A percentile compares a stretch with the other conserved stretches of the same genome.
Conservation (phyloP, 2,888 invertebrate species). For the Biston stratarius region DNA sequence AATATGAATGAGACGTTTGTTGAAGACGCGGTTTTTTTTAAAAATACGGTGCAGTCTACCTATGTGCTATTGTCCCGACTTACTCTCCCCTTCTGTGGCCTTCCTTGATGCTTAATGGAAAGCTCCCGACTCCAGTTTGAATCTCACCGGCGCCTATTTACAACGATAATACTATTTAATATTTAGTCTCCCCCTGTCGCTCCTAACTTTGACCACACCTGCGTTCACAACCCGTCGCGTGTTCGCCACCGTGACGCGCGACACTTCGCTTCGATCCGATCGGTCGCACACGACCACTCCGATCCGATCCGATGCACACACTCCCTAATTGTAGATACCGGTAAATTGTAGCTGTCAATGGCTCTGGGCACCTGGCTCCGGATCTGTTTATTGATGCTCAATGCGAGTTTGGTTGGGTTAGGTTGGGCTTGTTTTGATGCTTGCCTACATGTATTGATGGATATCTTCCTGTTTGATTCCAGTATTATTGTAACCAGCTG, state of each 20-base stretch:
- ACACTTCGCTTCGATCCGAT: constrained; percentile 58
- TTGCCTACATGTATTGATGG: neutral
- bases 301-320: constrained; percentile 56
- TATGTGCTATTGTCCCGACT: too few relatives aligned
- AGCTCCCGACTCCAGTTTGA: neutral
- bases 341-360: constrained; percentile 53
- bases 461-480: constrained; percentile 11
- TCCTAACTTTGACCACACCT: constrained; percentile 24
- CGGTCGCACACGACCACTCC: constrained; percentile 55
- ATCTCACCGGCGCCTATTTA: too few relatives aligned
- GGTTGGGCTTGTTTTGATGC: constrained; percentile 19
- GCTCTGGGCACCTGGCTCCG: constrained; percentile 41
- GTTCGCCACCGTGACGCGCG: constrained; percentile 64
- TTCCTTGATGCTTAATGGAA: neutral
- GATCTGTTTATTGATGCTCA: constrained; percentile 29
- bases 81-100: too few relatives aligned
- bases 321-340: constrained; percentile 57
- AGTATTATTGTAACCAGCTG: constrained; percentile 3
- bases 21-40: too few relatives aligned
- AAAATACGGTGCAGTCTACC: too few relatives aligned
- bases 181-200: neutral
- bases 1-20: too few relatives aligned
- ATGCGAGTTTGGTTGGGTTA: constrained; percentile 24
- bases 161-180: too few relatives aligned
- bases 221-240: constrained; percentile 65